Percentiles rank a stretch among this genome's conserved stretches.
These are phyloP conservation scores for Salarias fasciatus DNA, from an alignment of 2,797 vertebrate genomes.

Conservation along the genomic window DNA sequence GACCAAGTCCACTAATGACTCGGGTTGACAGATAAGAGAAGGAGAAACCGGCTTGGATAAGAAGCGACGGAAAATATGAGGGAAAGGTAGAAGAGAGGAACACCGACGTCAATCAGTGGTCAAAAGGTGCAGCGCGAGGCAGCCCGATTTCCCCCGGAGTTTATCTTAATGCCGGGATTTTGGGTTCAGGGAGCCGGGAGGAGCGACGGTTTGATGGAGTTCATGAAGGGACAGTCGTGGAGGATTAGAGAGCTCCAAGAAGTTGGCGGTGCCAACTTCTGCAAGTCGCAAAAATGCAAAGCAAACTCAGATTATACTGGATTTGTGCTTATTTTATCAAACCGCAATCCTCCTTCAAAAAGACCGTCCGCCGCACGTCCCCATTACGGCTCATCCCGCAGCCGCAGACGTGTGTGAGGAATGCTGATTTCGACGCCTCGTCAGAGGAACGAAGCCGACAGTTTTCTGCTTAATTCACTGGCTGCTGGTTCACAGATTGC, in stretches of 20 bases:
- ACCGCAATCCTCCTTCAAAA: conserved; percentile 15
- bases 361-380: conserved; percentile 5
- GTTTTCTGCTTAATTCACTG: conserved; percentile 17
- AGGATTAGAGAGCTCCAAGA: conserved; percentile 60
- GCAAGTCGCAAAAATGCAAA: conserved; percentile 25
- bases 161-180: conserved; percentile 65
- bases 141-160: conserved; percentile 45
- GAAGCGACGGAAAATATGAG: conserved; percentile 6
- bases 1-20: conserved; percentile 30
- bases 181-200: conserved; percentile 37
- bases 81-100: conserved; percentile 32
- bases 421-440: conserved; percentile 12
- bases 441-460: neutral
- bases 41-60: conserved; percentile 11
- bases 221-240: conserved; percentile 54
- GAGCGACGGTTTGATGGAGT: conserved; percentile 42
- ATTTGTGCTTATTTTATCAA: conserved; percentile 32
- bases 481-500: conserved; percentile 19
- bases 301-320: conserved; percentile 34
- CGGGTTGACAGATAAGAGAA: conserved; percentile 31
- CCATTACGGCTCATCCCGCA: conserved; percentile 4
- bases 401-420: conserved; percentile 19
- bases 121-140: conserved; percentile 26
- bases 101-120: conserved; percentile 35
- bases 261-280: conserved; percentile 39